A percentile compares a stretch with the other conserved stretches of the same genome.
phyloP scores from a whole-genome alignment of 2,888 invertebrate genomes.

The Agrochola circellaris region DNA sequence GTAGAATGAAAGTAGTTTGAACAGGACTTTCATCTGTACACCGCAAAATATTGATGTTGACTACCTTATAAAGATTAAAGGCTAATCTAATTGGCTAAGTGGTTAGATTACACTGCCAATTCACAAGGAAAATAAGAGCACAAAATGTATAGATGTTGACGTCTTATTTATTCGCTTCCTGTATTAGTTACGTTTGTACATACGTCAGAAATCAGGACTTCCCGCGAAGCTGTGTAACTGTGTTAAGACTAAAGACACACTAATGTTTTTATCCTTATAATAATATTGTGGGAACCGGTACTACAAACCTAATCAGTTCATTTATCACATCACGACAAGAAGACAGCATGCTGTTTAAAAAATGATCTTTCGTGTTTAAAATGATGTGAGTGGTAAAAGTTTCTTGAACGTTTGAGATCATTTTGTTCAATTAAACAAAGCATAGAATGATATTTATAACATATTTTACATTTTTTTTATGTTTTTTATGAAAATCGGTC shows the following conservation, averaged over 20 bases:
- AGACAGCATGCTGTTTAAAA: slow-evolving; percentile 57
- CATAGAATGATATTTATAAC: background rate
- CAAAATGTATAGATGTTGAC: background rate
- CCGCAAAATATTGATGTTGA: slow-evolving; percentile 40
- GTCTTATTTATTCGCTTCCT: slow-evolving; percentile 23
- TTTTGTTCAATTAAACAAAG: background rate
- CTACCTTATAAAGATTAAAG: slow-evolving; percentile 14
- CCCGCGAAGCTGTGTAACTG: slow-evolving; percentile 25
- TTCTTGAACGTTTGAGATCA: slow-evolving; percentile 18
- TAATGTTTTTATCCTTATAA: slow-evolving; percentile 47
- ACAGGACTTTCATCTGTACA: slow-evolving; percentile 37
- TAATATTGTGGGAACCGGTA: slow-evolving; percentile 55
- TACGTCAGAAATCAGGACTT: slow-evolving; percentile 32
- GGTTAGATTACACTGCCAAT: slow-evolving; percentile 29
- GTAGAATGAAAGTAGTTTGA: slow-evolving; percentile 38
- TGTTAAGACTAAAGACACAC: slow-evolving; percentile 10
- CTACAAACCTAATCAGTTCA: slow-evolving; percentile 54
- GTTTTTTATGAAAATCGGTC: slow-evolving; percentile 22
- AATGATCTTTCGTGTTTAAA: slow-evolving; percentile 57
- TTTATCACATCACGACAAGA: slow-evolving; percentile 60
- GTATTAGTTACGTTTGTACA: background rate
- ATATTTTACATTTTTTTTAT: slow-evolving; percentile 19
- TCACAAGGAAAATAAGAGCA: slow-evolving; percentile 30
- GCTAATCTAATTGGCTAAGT: slow-evolving; percentile 39
- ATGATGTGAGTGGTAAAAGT: slow-evolving; percentile 37